These are phyloP conservation scores for Orussus abietinus DNA, from an alignment of 1,140 invertebrate species.

Conservation along the genomic window DNA sequence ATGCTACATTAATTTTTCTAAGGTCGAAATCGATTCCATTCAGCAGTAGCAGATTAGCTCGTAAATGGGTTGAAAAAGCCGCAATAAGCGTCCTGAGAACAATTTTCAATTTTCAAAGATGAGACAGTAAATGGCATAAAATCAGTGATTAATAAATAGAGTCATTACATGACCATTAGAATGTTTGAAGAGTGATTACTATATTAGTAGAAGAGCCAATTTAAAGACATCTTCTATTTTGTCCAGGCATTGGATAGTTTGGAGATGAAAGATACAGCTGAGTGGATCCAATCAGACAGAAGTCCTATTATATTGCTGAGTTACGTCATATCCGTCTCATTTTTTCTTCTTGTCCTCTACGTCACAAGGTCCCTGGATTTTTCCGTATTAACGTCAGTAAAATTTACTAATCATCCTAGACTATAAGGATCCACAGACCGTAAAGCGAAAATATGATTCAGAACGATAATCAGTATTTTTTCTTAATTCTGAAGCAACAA, in stretches of 20 bases:
- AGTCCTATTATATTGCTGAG: conserved; percentile 18
- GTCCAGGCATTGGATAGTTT: too few relatives aligned
- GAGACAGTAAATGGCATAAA: neutral
- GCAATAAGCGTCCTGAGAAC: too few relatives aligned
- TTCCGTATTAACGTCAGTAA: conserved; percentile 21
- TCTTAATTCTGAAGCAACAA: conserved; percentile 3
- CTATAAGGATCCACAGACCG: conserved; percentile 1
- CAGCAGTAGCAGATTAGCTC: too few relatives aligned
- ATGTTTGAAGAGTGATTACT: too few relatives aligned
- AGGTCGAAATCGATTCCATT: too few relatives aligned
- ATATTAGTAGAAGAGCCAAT: too few relatives aligned
- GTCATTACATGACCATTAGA: too few relatives aligned
- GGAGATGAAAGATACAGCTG: conserved; percentile 16
- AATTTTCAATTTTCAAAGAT: neutral
- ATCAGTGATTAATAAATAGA: neutral
- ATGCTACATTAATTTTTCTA: too few relatives aligned
- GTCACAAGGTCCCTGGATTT: conserved; percentile 29
- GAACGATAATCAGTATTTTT: conserved; percentile 6
- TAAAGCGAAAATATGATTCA: conserved; percentile 6
- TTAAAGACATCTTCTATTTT: too few relatives aligned
- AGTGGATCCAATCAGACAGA: conserved; percentile 18
- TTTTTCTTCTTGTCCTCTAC: conserved; percentile 26
- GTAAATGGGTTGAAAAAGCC: too few relatives aligned
- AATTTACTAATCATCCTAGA: neutral
- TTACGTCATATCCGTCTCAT: conserved; percentile 19